phyloP scores from a whole-genome alignment of 2,113 vertebrate genomes.

The Mustela lutreola region DNA sequence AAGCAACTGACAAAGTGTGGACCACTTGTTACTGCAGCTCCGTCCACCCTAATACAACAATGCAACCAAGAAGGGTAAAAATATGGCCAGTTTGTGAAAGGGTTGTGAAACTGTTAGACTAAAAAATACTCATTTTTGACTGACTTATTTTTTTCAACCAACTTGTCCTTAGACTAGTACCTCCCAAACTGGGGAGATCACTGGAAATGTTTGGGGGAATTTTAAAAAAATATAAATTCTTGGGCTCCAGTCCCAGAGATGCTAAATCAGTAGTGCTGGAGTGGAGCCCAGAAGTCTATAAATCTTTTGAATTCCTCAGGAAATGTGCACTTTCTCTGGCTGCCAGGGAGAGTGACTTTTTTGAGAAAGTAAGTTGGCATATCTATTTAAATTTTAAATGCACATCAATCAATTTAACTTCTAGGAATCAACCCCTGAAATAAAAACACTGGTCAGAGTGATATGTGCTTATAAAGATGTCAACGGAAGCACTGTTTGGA shows the following conservation, averaged over 20 bases:
- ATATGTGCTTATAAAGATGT: not conserved
- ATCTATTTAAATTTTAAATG: not conserved
- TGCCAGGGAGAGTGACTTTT: not conserved
- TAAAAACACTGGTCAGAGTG: not conserved
- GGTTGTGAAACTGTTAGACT: not conserved
- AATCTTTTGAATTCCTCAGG: not conserved
- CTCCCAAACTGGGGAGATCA: not conserved
- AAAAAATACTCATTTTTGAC: not conserved
- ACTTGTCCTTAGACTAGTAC: not conserved
- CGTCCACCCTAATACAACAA: not conserved
- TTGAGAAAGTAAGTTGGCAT: not conserved
- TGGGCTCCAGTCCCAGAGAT: not conserved
- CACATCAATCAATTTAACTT: not conserved
- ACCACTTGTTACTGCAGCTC: not conserved
- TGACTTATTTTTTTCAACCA: not conserved
- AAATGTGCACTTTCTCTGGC: not conserved
- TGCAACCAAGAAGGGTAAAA: not conserved
- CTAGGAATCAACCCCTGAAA: conserved; percentile 27
- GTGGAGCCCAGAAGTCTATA: not conserved
- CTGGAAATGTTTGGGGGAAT: not conserved
- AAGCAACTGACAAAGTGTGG: not conserved
- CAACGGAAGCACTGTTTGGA: not conserved
- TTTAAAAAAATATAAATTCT: not conserved
- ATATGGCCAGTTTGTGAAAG: not conserved
- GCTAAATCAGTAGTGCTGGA: not conserved